Base-by-base conservation (phyloP, 2,113 vertebrate genomes). In the Trematomus loennbergii region DNA sequence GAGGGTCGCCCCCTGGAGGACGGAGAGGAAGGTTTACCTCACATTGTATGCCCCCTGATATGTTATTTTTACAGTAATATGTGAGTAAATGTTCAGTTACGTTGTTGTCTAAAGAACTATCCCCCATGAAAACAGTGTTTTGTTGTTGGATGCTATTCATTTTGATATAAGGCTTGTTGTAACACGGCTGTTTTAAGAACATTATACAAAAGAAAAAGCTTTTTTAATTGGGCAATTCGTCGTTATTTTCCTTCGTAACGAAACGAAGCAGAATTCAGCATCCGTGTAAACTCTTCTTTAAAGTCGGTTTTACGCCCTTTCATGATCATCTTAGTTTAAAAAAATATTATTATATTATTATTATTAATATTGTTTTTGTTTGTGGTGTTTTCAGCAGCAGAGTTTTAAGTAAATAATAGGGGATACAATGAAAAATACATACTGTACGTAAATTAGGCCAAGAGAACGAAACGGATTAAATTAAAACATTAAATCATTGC, bases 1-100 rank as follows among this genome's bases (percentile, higher is more conserved):
- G 80, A 5, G 9, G 45, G 1, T 52, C 59, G 83, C 81, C 79
- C 45, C 64, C 87, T 48, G 1, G 16, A 48, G 81, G 78, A 18
- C 1, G 12, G 57, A 61, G 10, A 11, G 4, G 25, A 0, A 52
- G 46, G 0, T 33, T 4, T 15, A 0, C 2, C 25, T 15, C 0
- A 13, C 13, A 29, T 1, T 49, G 29, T 25, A 40, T 22, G 67
- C 78, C 74, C 25, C 22, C 89, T 76, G 4, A 18, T 67, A 60
- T 20, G 12, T 3, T 15, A 15, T 57, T 36, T 57, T 72, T 59
- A 13, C 54, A 1, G 10, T 59, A 10, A 33, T 13, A 9, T 33
- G 5, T 5, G 12, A 22, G n/a, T 6, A 2, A 2, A 45, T 25
- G 15, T 58, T 6, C 4, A 9, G 46, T 7, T 1, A 2, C 0